phyloP scores from a whole-genome alignment of 2,888 invertebrate genomes.

The Zaprionus bogoriensis region DNA sequence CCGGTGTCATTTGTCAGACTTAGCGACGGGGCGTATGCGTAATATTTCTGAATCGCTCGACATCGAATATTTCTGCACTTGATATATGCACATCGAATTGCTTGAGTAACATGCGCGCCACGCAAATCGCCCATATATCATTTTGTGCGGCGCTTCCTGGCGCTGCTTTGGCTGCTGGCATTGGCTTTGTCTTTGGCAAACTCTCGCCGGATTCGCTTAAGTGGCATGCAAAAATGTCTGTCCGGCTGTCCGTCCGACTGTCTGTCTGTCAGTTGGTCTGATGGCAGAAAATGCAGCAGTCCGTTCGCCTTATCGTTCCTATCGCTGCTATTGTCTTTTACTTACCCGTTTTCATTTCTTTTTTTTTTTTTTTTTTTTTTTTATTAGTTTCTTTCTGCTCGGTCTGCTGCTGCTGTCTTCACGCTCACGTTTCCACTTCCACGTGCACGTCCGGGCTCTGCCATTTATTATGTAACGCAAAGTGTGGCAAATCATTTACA shows the following conservation, averaged over 20 bases:
- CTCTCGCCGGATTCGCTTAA: constrained; percentile 47
- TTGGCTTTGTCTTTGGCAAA: constrained; percentile 6
- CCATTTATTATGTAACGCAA: constrained; percentile 74
- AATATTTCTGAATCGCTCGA: constrained; percentile 46
- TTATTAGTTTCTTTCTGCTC: constrained; percentile 65
- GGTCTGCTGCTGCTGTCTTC: neutral
- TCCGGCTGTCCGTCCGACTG: constrained; percentile 13
- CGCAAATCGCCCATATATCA: constrained; percentile 74
- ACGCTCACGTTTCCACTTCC: constrained; percentile 13
- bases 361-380: constrained; percentile 45
- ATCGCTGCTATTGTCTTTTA: constrained; percentile 32
- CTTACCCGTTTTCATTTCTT: constrained; percentile 40
- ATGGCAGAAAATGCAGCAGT: constrained; percentile 13
- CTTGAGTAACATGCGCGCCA: constrained; percentile 39
- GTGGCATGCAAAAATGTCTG: constrained; percentile 71
- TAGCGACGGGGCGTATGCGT: constrained; percentile 51
- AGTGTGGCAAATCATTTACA: constrained; percentile 75
- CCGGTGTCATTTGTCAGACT: constrained; percentile 59
- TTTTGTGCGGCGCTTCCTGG: too few species aligned
- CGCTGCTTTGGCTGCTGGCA: constrained; percentile 37
- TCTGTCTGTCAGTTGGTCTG: neutral
- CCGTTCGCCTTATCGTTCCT: constrained; percentile 30
- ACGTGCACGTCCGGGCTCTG: constrained; percentile 14
- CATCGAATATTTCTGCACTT: constrained; percentile 39
- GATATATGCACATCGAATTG: constrained; percentile 70